Percentiles rank a stretch among this genome's conserved stretches.
Conservation (phyloP, 2,888 invertebrate genomes). For the Serrognathus titanus region DNA sequence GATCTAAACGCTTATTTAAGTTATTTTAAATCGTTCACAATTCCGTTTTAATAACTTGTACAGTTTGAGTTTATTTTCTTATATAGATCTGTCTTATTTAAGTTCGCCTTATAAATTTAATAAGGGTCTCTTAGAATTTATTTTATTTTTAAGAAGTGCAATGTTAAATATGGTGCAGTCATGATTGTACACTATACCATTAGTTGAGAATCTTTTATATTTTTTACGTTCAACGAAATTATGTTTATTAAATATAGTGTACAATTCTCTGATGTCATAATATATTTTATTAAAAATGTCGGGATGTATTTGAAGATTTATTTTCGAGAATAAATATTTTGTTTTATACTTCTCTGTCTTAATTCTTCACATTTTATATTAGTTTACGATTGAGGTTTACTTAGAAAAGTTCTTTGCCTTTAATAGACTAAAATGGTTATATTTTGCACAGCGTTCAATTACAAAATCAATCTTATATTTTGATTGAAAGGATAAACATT, state of each 20-base stretch:
- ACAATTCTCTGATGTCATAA: not conserved
- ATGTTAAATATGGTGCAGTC: not conserved
- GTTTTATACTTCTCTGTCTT: not conserved
- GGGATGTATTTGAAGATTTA: not conserved
- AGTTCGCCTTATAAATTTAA: not conserved
- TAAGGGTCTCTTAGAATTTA: not conserved
- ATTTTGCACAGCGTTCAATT: too few species aligned
- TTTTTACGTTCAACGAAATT: not conserved
- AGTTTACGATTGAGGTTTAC: too few species aligned
- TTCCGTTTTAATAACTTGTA: not conserved
- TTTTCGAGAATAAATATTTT: not conserved
- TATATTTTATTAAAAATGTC: not conserved
- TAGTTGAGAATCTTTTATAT: not conserved
- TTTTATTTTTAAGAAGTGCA: not conserved
- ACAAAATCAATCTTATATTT: too few species aligned
- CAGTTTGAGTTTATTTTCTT: not conserved
- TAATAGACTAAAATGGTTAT: too few species aligned
- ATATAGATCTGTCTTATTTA: not conserved
- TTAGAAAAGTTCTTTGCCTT: too few species aligned
- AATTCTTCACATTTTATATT: not conserved
- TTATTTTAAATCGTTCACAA: not conserved
- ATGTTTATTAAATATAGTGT: not conserved
- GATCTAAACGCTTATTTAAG: not conserved
- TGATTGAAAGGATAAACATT: too few species aligned
- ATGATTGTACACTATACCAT: not conserved